Evolutionary conservation across 64 coral and sea anemone genomes (phyloP).

Genomic region (Stylophora pistillata): DNA sequence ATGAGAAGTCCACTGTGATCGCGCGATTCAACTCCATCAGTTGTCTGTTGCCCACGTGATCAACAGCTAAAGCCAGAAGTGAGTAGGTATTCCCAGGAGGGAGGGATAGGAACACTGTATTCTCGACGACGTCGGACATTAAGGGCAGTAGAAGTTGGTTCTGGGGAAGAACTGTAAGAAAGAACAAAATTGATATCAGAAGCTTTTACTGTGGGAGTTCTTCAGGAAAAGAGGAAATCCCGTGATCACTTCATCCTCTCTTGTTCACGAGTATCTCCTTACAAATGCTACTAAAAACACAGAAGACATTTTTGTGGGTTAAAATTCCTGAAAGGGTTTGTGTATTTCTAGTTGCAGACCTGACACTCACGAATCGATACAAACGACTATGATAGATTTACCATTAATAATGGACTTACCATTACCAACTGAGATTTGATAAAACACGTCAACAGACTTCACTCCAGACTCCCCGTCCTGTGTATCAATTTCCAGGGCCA

Average conservation of each 20-base stretch:
- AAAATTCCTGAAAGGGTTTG: too few species aligned
- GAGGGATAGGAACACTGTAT: conserved; percentile 62
- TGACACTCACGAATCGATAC: too few species aligned
- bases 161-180: conserved; percentile 15
- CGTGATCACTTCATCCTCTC: too few species aligned
- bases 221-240: too few species aligned
- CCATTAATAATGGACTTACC: conserved; percentile 2
- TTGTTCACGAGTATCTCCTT: too few species aligned
- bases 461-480: conserved; percentile 72
- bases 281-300: too few species aligned
- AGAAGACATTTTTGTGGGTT: too few species aligned
- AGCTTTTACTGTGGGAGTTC: neutral
- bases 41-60: conserved; percentile 76
- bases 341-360: too few species aligned
- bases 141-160: conserved; percentile 16
- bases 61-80: conserved; percentile 54
- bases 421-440: conserved; percentile 27
- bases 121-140: conserved; percentile 49
- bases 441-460: conserved; percentile 71
- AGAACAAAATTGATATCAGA: neutral
- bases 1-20: conserved; percentile 42
- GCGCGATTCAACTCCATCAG: conserved; percentile 2
- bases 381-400: too few species aligned
- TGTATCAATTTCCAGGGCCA: conserved; percentile 68
- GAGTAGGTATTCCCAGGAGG: conserved; percentile 53